Evolutionary conservation across 1,140 invertebrate genomes (phyloP), one percentile per base, ranked within the genome.

Genomic region (Trachymyrmex septentrionalis): DNA sequence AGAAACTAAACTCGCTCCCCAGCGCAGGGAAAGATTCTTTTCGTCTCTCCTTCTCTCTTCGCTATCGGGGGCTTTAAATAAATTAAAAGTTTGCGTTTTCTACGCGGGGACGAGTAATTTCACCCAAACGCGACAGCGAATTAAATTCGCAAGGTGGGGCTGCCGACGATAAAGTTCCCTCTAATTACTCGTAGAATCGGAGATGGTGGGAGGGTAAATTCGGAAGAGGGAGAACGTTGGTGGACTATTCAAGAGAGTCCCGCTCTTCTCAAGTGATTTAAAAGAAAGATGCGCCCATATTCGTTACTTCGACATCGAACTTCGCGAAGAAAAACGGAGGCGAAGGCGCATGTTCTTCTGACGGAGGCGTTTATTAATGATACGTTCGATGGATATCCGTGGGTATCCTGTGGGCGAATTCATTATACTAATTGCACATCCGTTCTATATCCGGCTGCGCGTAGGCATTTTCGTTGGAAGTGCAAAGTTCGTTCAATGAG

Each of bases 81-180:
- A 91, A 90, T 92, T 92, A 90, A 91, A 92, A 92, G 86, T 92
- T 92, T 82, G 86, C 86, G 44, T 84, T 89, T 75, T 87, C 57
- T 7, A 38, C 10, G 16, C 10, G n/a, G 24, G 27, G 67, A 38
- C 19, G 61, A 16, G n/a, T 34, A 85, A 67, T 21, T 50, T 75
- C 12, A 14, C n/a, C 48, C 61, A 38, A 69, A 84, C 6, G 55
- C 55, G 53, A 84, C 80, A 53, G 24, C 44, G 21, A 50, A 59
- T 21, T 81, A 81, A 69, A 81, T 44, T 81, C 64, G 76, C 2
- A 34, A 34, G 67, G 53, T 69, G 30, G 21, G 30, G 21, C 48
- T n/a, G 34, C 50, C 38, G 53, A 27, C 48, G 67, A 61, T 71
- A 21, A 90, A 88, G 61, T 87, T 91, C 44, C 34, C 61, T 72